Base-by-base conservation (phyloP, 2,797 vertebrate genomes). In the Hoplostethus atlanticus region DNA sequence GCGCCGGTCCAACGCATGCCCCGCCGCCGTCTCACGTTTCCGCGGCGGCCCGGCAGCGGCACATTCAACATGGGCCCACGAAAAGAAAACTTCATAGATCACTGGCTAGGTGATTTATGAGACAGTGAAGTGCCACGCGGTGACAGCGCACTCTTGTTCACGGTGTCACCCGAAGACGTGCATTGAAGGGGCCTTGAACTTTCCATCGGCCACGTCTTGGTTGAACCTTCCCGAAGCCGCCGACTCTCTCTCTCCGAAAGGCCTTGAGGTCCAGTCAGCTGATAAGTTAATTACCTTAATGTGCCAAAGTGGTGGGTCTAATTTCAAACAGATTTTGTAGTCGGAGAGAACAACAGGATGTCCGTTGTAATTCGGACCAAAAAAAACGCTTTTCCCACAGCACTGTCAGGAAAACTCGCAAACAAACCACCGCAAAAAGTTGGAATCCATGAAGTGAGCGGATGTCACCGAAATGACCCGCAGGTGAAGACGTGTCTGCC, bases 281-380 rank as follows among this genome's bases (percentile, higher is more conserved):
- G 83, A 91, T 84, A 79, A 79, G 79, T 73, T 68, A 57, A 83
- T 79, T 74, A 77, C 80, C 74, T 74, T 75, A 85, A 80, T 74
- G 76, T 73, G 77, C 28, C 76, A 74, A 80, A 64, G 82, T 58
- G 79, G 85, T 76, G 40, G 60, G 65, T 71, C 68, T 93, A 88
- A 92, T 91, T 89, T 79, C 70, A 74, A 91, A 78, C 92, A 94
- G 92, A 90, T 80, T 79, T 21, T 61, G 46, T 28, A 46, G 62
- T 80, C 17, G 21, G 21, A 56, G 77, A 89, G 74, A 89, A 85
- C 80, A 89, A 88, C 89, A 93, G 90, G 88, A 91, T 89, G 80
- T 71, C 63, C 53, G 67, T 60, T 64, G 70, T 71, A 48, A 68
- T 59, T 79, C 9, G 58, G 70, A 69, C 71, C 77, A 52, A 79